These are phyloP conservation scores for Brachionus sp. DNA, from an alignment of 1,140 invertebrate genomes.

Conservation along the genomic window DNA sequence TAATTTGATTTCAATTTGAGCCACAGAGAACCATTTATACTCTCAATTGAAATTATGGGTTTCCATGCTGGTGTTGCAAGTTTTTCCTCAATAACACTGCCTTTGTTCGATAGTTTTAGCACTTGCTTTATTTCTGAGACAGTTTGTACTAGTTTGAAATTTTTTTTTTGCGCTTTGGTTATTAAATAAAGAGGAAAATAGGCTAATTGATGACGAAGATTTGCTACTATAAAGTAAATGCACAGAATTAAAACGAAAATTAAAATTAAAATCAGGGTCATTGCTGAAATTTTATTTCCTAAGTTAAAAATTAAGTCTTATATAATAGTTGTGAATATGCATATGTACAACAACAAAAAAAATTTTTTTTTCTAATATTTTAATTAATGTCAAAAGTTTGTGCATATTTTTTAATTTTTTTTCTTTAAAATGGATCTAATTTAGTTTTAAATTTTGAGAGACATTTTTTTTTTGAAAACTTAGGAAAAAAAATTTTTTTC, in stretches of 20 bases:
- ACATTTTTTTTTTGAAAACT: too few species aligned
- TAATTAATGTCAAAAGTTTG: too few species aligned
- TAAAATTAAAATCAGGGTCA: neutral
- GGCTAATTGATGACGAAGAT: slow-evolving; percentile 1
- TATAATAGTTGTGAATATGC: too few species aligned
- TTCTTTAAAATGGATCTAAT: too few species aligned
- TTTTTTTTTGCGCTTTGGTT: neutral
- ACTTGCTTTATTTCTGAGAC: neutral
- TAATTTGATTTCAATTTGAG: neutral
- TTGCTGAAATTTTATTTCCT: neutral
- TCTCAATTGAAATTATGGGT: neutral
- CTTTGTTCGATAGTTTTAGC: neutral
- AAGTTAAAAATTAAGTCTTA: neutral
- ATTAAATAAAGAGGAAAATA: neutral
- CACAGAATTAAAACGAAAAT: neutral
- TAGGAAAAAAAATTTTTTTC: too few species aligned
- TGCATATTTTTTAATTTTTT: too few species aligned
- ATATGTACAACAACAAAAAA: too few species aligned
- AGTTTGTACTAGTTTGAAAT: neutral
- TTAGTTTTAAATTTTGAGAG: too few species aligned
- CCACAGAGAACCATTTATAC: neutral
- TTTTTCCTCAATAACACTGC: neutral
- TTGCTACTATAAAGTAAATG: neutral
- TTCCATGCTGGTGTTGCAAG: neutral
- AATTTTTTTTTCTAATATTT: too few species aligned